A percentile compares a stretch with the other conserved stretches of the same genome.
Evolutionary conservation across 2,888 invertebrate genomes (phyloP).

Genomic region (Sminthurides aquaticus): DNA sequence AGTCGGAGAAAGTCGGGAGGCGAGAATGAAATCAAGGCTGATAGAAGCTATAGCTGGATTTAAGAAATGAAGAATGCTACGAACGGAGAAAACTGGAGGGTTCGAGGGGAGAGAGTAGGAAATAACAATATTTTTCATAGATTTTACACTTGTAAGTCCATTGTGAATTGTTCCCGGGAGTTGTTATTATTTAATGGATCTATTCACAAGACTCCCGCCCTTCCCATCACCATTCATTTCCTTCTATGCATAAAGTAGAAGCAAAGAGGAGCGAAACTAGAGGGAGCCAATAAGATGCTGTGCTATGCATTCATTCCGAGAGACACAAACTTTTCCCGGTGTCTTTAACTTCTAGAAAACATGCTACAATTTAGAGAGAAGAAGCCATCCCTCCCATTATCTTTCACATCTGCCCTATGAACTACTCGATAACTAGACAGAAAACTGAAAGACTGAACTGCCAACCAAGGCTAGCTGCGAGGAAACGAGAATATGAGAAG

Average conservation of each 20-base stretch:
- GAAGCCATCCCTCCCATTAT: not conserved
- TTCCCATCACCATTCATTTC: not conserved
- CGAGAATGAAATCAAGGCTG: not conserved
- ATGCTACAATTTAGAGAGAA: too few species aligned
- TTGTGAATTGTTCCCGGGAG: constrained; percentile 2
- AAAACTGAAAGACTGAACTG: not conserved
- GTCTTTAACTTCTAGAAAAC: too few species aligned
- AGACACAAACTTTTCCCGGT: too few species aligned
- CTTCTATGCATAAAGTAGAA: too few species aligned
- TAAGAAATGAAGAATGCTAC: too few species aligned
- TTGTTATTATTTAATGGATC: constrained; percentile 3
- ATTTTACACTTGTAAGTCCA: constrained; percentile 4
- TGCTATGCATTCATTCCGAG: too few species aligned
- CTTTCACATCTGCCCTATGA: not conserved
- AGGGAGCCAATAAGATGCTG: too few species aligned
- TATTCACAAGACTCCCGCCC: not conserved
- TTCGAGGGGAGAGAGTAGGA: not conserved
- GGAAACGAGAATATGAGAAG: not conserved
- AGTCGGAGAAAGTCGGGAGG: too few species aligned
- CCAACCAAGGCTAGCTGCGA: not conserved
- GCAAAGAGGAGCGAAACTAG: too few species aligned
- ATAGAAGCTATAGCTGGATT: not conserved
- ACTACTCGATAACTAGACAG: not conserved
- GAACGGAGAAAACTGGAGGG: not conserved
- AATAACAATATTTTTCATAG: constrained; percentile 9